phyloP scores from a whole-genome alignment of 2,888 invertebrate species.

The Ischnura elegans region DNA sequence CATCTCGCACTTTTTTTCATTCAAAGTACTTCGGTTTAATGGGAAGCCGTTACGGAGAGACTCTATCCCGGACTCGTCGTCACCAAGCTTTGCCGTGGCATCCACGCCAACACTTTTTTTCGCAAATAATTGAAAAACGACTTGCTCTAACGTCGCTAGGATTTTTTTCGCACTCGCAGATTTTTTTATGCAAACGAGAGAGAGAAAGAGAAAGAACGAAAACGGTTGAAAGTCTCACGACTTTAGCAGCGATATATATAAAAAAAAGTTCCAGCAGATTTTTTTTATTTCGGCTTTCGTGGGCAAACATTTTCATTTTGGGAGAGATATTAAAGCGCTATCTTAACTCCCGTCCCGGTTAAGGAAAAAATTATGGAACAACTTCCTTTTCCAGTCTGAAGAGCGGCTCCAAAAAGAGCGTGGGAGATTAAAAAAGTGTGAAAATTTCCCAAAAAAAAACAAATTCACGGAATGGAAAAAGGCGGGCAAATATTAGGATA shows the following conservation, averaged over 20 bases:
- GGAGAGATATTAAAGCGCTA: slow-evolving; percentile 19
- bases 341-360: neutral
- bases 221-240: neutral
- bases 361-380: neutral
- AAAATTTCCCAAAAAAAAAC: neutral
- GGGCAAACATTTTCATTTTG: neutral
- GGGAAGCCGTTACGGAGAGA: neutral
- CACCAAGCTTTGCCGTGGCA: neutral
- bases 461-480: neutral
- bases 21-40: neutral
- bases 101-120: neutral
- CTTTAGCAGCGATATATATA: neutral
- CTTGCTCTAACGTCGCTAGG: neutral
- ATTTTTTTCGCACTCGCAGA: neutral
- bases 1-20: neutral
- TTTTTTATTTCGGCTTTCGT: neutral
- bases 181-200: neutral
- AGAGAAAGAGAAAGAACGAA: neutral
- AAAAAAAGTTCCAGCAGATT: neutral
- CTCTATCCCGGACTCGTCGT: neutral
- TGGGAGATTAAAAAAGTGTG: neutral
- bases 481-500: neutral
- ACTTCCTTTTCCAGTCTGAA: neutral
- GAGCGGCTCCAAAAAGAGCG: neutral
- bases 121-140: neutral